A percentile compares a stretch with the other conserved stretches of the same genome.
These are phyloP conservation scores for Pomacea maculata DNA, from an alignment of 1,140 invertebrate genomes.

Conservation along the genomic window DNA sequence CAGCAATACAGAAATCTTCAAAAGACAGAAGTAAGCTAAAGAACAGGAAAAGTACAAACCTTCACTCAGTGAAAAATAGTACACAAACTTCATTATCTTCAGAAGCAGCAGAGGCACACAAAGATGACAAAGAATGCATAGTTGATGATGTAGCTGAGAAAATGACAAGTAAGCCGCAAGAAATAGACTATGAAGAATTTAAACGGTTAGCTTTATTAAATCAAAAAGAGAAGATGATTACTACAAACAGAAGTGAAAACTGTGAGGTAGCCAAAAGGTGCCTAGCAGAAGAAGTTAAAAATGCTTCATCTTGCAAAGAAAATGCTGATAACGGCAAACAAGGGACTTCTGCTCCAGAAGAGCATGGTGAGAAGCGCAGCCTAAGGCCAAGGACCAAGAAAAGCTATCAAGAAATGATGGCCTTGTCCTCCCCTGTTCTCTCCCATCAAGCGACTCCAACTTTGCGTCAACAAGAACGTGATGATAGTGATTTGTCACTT, in stretches of 20 bases:
- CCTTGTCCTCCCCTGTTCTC: not conserved
- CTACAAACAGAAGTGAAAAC: not conserved
- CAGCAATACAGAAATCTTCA: not conserved
- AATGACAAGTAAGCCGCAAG: constrained; percentile 3
- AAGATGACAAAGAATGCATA: not conserved
- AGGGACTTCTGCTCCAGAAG: not conserved
- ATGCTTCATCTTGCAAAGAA: no score
- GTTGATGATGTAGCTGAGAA: not conserved
- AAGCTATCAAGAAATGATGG: not conserved
- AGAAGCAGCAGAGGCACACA: not conserved
- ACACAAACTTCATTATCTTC: not conserved
- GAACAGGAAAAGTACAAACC: not conserved
- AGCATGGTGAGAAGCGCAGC: not conserved
- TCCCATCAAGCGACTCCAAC: not conserved
- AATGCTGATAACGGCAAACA: not conserved
- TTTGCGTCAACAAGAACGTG: not conserved
- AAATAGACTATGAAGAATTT: constrained; percentile 21
- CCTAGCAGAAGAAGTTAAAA: no score
- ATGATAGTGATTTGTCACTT: constrained; percentile 2
- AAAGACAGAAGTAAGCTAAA: not conserved
- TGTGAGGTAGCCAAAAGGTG: no score
- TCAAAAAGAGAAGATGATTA: not conserved
- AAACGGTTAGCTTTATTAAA: not conserved
- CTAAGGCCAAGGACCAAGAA: not conserved
- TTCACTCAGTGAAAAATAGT: not conserved